phyloP scores from a whole-genome alignment of 2,113 vertebrate species.

The Cettia cetti region DNA sequence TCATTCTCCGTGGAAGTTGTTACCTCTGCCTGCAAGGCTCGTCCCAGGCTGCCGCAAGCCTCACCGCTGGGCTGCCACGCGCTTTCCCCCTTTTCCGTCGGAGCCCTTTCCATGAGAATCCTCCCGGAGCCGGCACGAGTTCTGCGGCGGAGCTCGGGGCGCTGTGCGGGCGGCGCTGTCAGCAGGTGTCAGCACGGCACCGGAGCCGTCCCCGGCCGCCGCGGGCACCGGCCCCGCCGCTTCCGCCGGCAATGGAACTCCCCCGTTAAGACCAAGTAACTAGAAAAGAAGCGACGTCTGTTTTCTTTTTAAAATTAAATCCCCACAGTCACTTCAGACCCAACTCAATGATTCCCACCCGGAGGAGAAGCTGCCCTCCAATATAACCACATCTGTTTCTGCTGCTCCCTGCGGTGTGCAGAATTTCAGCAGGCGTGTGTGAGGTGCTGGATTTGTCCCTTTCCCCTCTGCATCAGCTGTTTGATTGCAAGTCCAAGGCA shows the following conservation, averaged over 20 bases:
- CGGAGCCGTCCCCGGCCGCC: neutral
- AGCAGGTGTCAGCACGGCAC: neutral
- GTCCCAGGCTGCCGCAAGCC: neutral
- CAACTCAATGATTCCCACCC: neutral
- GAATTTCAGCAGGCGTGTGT: neutral
- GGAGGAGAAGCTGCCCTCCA: rapidly evolving
- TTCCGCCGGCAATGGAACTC: rapidly evolving
- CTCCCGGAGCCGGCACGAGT: neutral
- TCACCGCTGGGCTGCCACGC: neutral
- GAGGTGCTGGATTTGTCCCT: neutral
- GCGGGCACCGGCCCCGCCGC: neutral
- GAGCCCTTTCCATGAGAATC: neutral
- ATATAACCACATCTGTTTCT: rapidly evolving
- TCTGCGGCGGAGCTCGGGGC: neutral
- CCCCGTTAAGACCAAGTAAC: neutral
- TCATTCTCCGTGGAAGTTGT: neutral
- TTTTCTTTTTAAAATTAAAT: neutral
- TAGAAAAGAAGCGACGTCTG: neutral
- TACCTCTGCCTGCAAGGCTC: neutral
- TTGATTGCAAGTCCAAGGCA: neutral
- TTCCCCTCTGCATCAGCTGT: neutral
- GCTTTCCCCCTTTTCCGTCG: neutral
- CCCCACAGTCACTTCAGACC: neutral
- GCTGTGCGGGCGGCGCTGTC: neutral
- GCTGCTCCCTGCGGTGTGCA: neutral